phyloP scores from a whole-genome alignment of 2,888 invertebrate species.

The Malacosoma neustria region DNA sequence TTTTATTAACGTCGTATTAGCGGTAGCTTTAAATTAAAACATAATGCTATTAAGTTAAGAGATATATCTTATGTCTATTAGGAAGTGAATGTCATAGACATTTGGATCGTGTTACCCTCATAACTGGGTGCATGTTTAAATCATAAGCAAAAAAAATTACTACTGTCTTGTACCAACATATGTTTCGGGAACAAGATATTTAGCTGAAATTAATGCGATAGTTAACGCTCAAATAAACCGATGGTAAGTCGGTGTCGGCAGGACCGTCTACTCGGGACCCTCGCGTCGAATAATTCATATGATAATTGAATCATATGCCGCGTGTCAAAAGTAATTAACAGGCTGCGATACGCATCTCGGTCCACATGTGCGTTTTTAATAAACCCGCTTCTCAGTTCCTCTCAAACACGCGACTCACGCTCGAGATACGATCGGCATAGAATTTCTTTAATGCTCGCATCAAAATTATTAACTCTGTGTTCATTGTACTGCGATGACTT shows the following conservation, averaged over 20 bases:
- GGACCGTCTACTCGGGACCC: constrained; percentile 31
- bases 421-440: constrained; percentile 64
- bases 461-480: constrained; percentile 57
- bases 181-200: constrained; percentile 54
- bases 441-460: constrained; percentile 61
- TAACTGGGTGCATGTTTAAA: constrained; percentile 51
- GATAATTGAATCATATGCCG: constrained; percentile 75
- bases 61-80: neutral
- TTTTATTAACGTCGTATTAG: constrained; percentile 29
- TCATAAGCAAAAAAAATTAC: constrained; percentile 35
- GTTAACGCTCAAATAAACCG: constrained; percentile 63
- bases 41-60: neutral
- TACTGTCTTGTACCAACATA: constrained; percentile 52
- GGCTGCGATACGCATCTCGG: constrained; percentile 68
- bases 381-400: constrained; percentile 59
- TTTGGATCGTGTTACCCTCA: constrained; percentile 34
- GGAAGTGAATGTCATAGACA: constrained; percentile 13
- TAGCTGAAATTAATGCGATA: constrained; percentile 46
- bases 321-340: constrained; percentile 73
- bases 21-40: constrained; percentile 1
- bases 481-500: constrained; percentile 48
- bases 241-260: constrained; percentile 24
- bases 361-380: constrained; percentile 72
- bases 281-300: constrained; percentile 64
- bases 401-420: constrained; percentile 58